Evolutionary conservation across 2,888 invertebrate species (phyloP).

Genomic region (Anthophora plumipes): DNA sequence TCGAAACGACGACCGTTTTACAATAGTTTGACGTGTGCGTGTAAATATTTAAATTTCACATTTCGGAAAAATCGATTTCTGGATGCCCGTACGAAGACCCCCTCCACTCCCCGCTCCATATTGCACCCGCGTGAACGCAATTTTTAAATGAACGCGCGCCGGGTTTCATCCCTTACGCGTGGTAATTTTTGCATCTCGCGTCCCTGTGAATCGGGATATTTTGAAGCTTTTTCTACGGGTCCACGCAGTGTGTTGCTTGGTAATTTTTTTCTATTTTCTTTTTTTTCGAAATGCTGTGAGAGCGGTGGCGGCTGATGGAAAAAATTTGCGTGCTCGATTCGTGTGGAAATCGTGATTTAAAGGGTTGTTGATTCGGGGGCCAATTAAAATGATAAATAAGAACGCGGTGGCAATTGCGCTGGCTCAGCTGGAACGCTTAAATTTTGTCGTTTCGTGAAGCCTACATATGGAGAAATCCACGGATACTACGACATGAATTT

Average conservation of each 20-base stretch:
- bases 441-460: not conserved
- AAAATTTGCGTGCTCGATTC: not conserved
- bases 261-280: not conserved
- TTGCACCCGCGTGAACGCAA: not conserved
- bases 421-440: not conserved
- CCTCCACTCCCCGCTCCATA: no score
- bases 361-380: not conserved
- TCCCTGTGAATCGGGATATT: not conserved
- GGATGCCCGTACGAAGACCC: not conserved
- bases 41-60: slow-evolving; percentile 5
- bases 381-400: not conserved
- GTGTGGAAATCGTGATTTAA: not conserved
- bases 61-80: no score
- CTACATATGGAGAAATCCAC: no score
- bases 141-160: not conserved
- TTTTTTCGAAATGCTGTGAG: not conserved
- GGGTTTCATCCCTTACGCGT: not conserved
- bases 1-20: not conserved
- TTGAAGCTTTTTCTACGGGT: not conserved
- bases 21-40: not conserved
- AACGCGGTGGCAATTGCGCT: not conserved
- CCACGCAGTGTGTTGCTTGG: not conserved
- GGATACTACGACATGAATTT: no score
- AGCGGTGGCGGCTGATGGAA: not conserved
- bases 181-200: not conserved